Evolutionary conservation across 35 echinoderm and acorn worm species (phyloP).

Genomic region (Hemicentrotus pulcherrimus): DNA sequence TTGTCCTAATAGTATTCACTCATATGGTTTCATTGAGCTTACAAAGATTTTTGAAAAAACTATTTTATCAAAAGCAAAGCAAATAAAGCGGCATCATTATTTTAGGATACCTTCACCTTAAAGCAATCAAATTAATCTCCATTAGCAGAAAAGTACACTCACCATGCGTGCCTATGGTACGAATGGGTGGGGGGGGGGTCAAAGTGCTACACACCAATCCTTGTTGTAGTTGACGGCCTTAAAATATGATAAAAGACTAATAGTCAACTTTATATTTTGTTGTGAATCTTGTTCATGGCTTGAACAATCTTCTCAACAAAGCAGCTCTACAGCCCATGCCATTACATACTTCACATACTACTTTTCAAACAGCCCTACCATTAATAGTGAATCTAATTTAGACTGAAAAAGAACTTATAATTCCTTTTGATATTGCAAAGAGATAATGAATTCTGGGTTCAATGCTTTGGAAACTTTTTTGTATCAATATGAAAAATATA

Average conservation of each 20-base stretch:
- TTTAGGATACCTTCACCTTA: slow-evolving; percentile 1
- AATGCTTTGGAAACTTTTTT: too few relatives aligned
- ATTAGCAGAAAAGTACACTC: not conserved
- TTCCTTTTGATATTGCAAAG: too few relatives aligned
- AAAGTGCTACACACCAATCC: not conserved
- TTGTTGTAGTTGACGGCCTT: not conserved
- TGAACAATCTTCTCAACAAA: not conserved
- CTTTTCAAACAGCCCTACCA: too few relatives aligned
- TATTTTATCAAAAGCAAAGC: not conserved
- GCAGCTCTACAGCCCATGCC: not conserved
- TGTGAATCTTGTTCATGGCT: not conserved
- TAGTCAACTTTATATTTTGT: not conserved
- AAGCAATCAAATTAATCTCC: not conserved
- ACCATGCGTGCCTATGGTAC: not conserved
- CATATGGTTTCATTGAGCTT: not conserved
- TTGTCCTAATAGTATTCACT: not conserved
- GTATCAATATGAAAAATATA: too few relatives aligned
- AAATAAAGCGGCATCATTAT: not conserved
- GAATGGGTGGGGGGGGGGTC: not conserved
- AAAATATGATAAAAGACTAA: not conserved
- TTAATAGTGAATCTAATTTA: too few relatives aligned
- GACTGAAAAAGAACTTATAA: too few relatives aligned
- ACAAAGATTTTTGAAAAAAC: not conserved
- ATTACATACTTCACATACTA: too few relatives aligned
- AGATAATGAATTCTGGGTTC: too few relatives aligned